Conservation (phyloP, 2,888 invertebrate species). For the Rhyacophila evoluta region DNA sequence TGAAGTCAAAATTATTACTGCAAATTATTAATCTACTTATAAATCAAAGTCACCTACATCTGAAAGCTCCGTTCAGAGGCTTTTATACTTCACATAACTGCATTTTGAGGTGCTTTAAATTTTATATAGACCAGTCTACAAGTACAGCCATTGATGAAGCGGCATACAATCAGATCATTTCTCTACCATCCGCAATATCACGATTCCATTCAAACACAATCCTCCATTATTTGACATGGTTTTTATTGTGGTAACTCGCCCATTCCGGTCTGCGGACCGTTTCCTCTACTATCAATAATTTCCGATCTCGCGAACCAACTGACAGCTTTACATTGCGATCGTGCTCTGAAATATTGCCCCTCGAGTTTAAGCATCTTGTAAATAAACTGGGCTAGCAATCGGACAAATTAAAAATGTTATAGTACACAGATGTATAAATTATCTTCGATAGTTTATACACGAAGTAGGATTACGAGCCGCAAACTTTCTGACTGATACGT, state of each 20-base stretch:
- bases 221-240: background rate
- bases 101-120: too few species aligned
- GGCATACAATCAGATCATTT: conserved; percentile 8
- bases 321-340: background rate
- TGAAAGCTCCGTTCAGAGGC: too few species aligned
- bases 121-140: too few species aligned
- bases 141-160: too few species aligned
- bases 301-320: background rate
- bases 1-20: too few species aligned
- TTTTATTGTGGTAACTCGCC: background rate
- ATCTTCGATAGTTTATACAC: background rate
- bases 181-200: background rate
- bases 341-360: conserved; percentile 8
- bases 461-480: background rate
- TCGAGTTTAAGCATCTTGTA: background rate
- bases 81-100: too few species aligned
- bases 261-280: background rate
- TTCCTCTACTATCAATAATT: background rate
- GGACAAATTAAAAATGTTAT: background rate
- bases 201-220: background rate
- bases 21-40: too few species aligned
- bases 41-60: too few species aligned
- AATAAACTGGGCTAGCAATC: background rate
- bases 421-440: background rate
- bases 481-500: conserved; percentile 12